Percentiles rank a stretch among this genome's conserved stretches.
Conservation (phyloP, 1,140 invertebrate genomes). For the Lutraria rhynchaena region DNA sequence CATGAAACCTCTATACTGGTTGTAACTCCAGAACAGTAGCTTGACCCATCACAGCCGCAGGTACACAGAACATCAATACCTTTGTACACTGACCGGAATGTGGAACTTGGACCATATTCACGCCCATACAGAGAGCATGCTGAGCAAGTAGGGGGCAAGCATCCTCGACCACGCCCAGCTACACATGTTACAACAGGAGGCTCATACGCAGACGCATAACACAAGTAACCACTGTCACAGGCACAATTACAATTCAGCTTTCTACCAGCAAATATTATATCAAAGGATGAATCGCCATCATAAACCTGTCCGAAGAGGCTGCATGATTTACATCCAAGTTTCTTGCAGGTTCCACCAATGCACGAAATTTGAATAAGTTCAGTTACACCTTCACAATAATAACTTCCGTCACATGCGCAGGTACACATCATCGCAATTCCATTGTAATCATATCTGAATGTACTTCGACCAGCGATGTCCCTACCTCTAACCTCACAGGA, state of each 20-base stretch:
- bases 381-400: slow-evolving; percentile 35
- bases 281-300: slow-evolving; percentile 34
- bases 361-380: slow-evolving; percentile 40
- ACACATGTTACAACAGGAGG: slow-evolving; percentile 8
- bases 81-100: slow-evolving; percentile 46
- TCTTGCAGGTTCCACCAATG: slow-evolving; percentile 18
- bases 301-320: slow-evolving; percentile 23
- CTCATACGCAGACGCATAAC: slow-evolving; percentile 6
- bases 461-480: slow-evolving; percentile 3
- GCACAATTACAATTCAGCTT: slow-evolving; percentile 45
- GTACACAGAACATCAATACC: slow-evolving; percentile 50
- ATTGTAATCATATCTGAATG: slow-evolving; percentile 33
- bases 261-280: slow-evolving; percentile 23
- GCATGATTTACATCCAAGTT: slow-evolving; percentile 34
- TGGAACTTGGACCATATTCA: slow-evolving; percentile 17
- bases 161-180: slow-evolving; percentile 38
- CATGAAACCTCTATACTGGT: slow-evolving; percentile 51
- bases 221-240: slow-evolving; percentile 42
- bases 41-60: slow-evolving; percentile 48
- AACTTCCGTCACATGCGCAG: slow-evolving; percentile 51
- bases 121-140: slow-evolving; percentile 23
- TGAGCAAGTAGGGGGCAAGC: slow-evolving; percentile 18
- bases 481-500: slow-evolving; percentile 23
- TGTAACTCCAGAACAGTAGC: slow-evolving; percentile 44
- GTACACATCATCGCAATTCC: slow-evolving; percentile 34